Evolutionary conservation across 2,113 vertebrate genomes (phyloP).

Genomic region (Hoplias malabaricus): DNA sequence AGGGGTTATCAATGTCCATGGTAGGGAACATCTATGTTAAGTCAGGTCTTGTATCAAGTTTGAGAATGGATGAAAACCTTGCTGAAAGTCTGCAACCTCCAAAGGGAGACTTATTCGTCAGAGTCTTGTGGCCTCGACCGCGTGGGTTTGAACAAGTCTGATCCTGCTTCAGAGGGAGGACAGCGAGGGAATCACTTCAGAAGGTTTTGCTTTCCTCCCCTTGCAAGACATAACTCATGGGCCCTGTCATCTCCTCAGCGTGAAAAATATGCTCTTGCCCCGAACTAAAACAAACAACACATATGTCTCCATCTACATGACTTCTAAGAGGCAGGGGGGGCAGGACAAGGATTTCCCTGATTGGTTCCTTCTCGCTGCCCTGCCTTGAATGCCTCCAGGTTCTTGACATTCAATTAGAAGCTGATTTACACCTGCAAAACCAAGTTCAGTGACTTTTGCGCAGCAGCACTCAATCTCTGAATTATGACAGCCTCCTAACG

Average conservation of each 20-base stretch:
- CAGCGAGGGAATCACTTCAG: constrained; percentile 68
- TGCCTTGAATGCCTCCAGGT: constrained; percentile 32
- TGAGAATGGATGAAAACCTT: too few species aligned
- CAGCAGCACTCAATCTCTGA: constrained; percentile 48
- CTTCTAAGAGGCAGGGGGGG: constrained; percentile 49
- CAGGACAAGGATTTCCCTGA: constrained; percentile 17
- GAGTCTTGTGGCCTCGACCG: neutral
- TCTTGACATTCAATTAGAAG: constrained; percentile 50
- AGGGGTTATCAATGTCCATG: too few species aligned
- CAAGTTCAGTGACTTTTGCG: constrained; percentile 53
- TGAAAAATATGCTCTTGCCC: constrained; percentile 73
- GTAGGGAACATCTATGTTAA: too few species aligned
- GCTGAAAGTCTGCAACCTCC: neutral
- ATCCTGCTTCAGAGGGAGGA: constrained; percentile 58
- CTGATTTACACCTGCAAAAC: constrained; percentile 59
- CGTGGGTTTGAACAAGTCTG: constrained; percentile 68
- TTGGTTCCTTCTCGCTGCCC: constrained; percentile 9
- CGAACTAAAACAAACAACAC: constrained; percentile 76
- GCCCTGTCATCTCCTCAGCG: constrained; percentile 62
- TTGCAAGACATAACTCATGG: constrained; percentile 59
- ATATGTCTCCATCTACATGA: constrained; percentile 72
- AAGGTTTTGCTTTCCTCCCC: constrained; percentile 65
- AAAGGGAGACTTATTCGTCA: constrained; percentile 6
- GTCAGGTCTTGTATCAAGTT: too few species aligned
- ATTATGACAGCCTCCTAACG: constrained; percentile 14